Evolutionary conservation across 2,888 invertebrate genomes (phyloP).

Genomic region (Fabriciana adippe): DNA sequence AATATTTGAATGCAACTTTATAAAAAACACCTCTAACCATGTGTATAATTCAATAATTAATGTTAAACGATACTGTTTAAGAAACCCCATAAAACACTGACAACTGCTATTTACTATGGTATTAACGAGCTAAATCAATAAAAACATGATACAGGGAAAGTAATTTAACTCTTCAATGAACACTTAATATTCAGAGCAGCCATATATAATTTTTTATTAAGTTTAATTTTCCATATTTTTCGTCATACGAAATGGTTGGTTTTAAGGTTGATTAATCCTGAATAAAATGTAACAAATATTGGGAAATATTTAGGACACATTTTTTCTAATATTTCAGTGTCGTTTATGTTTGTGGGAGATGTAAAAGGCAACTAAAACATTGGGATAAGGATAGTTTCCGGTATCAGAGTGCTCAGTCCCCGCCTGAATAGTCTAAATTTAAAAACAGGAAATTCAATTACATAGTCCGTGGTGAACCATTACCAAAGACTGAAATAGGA

Average conservation of each 20-base stretch:
- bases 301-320: too few relatives aligned
- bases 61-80: constrained; percentile 37
- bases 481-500: constrained; percentile 77
- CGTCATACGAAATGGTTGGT: too few relatives aligned
- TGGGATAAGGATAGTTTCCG: constrained; percentile 29
- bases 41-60: constrained; percentile 34
- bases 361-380: not conserved
- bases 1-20: not conserved
- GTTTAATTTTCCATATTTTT: not conserved
- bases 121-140: constrained; percentile 21
- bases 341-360: not conserved
- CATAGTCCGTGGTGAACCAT: constrained; percentile 70
- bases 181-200: not conserved
- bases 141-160: constrained; percentile 9
- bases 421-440: constrained; percentile 53
- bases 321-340: too few relatives aligned
- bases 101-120: constrained; percentile 6
- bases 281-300: too few relatives aligned
- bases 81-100: constrained; percentile 34
- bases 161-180: constrained; percentile 11
- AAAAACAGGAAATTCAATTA: constrained; percentile 80
- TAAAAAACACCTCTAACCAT: constrained; percentile 5
- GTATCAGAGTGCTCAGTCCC: constrained; percentile 33
- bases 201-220: not conserved
- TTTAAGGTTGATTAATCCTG: too few relatives aligned